Evolutionary conservation across 2,888 invertebrate species (phyloP).

Genomic region (Leptinotarsa rubiginosa): DNA sequence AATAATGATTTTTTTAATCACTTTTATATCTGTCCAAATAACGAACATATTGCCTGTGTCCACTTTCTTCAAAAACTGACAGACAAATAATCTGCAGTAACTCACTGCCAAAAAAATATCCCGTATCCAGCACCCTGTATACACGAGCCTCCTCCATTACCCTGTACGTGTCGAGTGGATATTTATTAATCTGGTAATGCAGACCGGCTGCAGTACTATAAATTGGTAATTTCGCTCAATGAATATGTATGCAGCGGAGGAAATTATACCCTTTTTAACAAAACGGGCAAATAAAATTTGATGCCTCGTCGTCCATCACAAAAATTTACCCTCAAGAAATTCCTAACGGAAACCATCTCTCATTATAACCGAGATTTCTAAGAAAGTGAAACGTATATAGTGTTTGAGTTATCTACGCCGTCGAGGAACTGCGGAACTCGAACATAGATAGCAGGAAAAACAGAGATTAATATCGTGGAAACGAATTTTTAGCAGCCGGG

Average conservation of each 20-base stretch:
- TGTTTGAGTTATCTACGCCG: conserved; percentile 37
- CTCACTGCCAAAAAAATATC: no score
- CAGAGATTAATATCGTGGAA: conserved; percentile 7
- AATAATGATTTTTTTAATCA: no score
- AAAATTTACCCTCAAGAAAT: conserved; percentile 41
- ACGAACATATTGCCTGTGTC: neutral
- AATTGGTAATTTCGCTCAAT: conserved; percentile 43
- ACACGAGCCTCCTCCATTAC: neutral
- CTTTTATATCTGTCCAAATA: no score
- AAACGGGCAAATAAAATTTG: conserved; percentile 50
- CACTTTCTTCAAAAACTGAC: neutral
- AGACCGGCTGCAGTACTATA: conserved; percentile 38
- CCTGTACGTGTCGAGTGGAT: conserved; percentile 13
- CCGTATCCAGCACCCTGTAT: neutral
- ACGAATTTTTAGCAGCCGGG: conserved; percentile 7
- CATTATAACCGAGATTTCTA: conserved; percentile 47
- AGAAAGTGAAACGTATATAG: conserved; percentile 51
- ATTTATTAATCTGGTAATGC: conserved; percentile 25
- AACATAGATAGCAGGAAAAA: conserved; percentile 14
- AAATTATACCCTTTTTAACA: conserved; percentile 49
- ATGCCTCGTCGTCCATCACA: conserved; percentile 47
- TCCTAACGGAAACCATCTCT: conserved; percentile 49
- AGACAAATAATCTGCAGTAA: neutral
- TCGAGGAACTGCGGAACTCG: conserved; percentile 12
- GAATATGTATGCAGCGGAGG: conserved; percentile 48